phyloP scores from a whole-genome alignment of 2,113 vertebrate species.

The Osmerus mordax region DNA sequence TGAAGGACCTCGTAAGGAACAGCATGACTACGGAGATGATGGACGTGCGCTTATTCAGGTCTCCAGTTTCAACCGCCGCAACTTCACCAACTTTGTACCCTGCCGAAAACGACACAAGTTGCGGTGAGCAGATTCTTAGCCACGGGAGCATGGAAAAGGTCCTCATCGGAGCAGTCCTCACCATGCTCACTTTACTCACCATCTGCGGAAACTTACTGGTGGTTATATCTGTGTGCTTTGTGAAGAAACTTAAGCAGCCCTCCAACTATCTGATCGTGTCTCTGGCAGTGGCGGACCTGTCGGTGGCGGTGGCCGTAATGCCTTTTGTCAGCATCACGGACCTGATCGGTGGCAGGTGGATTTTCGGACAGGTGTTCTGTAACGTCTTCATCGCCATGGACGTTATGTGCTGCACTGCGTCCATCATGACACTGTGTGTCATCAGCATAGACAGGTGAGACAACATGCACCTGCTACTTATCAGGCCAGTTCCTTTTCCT shows the following conservation, averaged over 20 bases:
- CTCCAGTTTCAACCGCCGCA: conserved; percentile 19
- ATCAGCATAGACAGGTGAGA: conserved; percentile 79
- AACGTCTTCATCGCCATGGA: conserved; percentile 81
- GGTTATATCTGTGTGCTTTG: conserved; percentile 76
- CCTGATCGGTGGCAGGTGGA: conserved; percentile 76
- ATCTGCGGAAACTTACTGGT: conserved; percentile 74
- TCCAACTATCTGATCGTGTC: conserved; percentile 80
- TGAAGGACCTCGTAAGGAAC: conserved; percentile 13
- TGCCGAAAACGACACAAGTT: conserved; percentile 55
- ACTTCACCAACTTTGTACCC: conserved; percentile 22
- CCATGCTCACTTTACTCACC: conserved; percentile 72
- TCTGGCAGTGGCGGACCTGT: conserved; percentile 72
- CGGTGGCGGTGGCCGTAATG: conserved; percentile 76
- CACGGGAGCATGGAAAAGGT: conserved; percentile 74
- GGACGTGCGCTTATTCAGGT: conserved; percentile 18
- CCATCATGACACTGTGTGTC: conserved; percentile 78
- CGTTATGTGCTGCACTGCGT: conserved; percentile 78
- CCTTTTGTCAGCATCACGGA: conserved; percentile 80
- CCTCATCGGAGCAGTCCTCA: conserved; percentile 70
- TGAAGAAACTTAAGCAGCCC: conserved; percentile 78
- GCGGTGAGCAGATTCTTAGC: conserved; percentile 68
- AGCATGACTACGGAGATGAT: conserved; percentile 28
- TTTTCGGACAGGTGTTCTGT: conserved; percentile 77
- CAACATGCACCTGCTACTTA: not conserved
- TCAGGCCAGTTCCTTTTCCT: too few relatives aligned